Percentiles rank a stretch among this genome's conserved stretches.
phyloP scores from a whole-genome alignment of 2,113 vertebrate species.

The Ceratotherium simum region DNA sequence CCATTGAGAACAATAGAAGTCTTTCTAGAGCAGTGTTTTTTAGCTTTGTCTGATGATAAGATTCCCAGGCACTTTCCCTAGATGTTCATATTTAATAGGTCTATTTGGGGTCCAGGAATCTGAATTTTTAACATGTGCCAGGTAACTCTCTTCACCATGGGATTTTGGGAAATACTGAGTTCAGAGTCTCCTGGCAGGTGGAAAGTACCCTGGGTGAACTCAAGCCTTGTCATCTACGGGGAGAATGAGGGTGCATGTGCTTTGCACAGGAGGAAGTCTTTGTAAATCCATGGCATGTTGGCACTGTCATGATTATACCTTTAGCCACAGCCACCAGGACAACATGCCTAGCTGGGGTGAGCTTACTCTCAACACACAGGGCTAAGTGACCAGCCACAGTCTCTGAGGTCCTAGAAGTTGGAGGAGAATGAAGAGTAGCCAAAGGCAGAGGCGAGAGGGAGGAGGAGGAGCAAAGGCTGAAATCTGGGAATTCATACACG shows the following conservation, averaged over 20 bases:
- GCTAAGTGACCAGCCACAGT: background rate
- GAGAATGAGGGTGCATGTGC: background rate
- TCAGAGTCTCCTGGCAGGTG: background rate
- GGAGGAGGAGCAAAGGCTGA: background rate
- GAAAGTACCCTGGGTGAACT: background rate
- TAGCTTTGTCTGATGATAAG: background rate
- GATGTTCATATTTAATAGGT: background rate
- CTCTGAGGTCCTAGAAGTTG: background rate
- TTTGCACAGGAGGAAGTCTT: background rate
- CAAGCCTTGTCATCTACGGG: background rate
- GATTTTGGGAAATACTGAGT: background rate
- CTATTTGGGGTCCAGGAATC: constrained; percentile 20
- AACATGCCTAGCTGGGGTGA: too few relatives aligned
- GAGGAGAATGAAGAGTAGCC: background rate
- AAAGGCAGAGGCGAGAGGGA: background rate
- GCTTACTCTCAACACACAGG: background rate
- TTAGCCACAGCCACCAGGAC: background rate
- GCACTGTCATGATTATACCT: background rate
- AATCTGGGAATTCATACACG: background rate
- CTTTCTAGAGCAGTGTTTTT: background rate
- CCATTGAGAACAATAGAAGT: background rate
- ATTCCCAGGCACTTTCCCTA: constrained; percentile 16
- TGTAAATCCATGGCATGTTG: background rate
- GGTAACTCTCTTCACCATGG: background rate
- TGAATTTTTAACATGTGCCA: constrained; percentile 18